Evolutionary conservation across 1,140 invertebrate species (phyloP).

Genomic region (Drosophila nebulosa): DNA sequence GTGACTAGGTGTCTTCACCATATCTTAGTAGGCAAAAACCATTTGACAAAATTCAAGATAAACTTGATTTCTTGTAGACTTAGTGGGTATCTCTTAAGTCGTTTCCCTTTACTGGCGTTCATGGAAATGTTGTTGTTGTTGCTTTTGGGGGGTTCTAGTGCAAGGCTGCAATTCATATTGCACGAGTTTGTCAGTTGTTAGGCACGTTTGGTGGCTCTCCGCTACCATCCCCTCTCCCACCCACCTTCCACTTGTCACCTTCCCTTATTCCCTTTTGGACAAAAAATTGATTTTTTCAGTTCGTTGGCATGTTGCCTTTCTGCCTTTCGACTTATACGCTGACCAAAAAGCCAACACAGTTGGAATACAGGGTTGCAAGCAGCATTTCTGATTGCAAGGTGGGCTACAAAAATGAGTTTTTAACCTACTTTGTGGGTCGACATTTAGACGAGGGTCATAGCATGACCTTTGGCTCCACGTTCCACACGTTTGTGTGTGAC

Average conservation of each 20-base stretch:
- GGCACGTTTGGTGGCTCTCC: conserved; percentile 54
- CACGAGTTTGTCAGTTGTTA: conserved; percentile 75
- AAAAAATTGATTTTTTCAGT: conserved; percentile 74
- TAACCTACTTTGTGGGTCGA: conserved; percentile 73
- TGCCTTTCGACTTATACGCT: conserved; percentile 27
- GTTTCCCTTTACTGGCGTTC: neutral
- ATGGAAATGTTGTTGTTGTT: neutral
- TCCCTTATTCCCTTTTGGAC: neutral
- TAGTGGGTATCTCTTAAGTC: neutral
- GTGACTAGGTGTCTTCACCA: too few relatives aligned
- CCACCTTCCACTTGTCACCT: neutral
- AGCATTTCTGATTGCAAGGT: conserved; percentile 47
- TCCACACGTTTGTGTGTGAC: conserved; percentile 32
- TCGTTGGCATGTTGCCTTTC: conserved; percentile 72
- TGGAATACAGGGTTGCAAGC: conserved; percentile 26
- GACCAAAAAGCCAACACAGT: neutral
- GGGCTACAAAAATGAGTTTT: conserved; percentile 54
- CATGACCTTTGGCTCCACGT: conserved; percentile 57
- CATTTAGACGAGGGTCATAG: conserved; percentile 71
- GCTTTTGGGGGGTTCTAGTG: conserved; percentile 61
- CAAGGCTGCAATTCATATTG: conserved; percentile 79
- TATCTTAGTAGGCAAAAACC: too few relatives aligned
- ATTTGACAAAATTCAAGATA: too few relatives aligned
- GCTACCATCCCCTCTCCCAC: neutral
- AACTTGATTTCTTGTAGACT: neutral